Evolutionary conservation across 2,797 vertebrate species (phyloP).

Genomic region (Clamator glandarius): DNA sequence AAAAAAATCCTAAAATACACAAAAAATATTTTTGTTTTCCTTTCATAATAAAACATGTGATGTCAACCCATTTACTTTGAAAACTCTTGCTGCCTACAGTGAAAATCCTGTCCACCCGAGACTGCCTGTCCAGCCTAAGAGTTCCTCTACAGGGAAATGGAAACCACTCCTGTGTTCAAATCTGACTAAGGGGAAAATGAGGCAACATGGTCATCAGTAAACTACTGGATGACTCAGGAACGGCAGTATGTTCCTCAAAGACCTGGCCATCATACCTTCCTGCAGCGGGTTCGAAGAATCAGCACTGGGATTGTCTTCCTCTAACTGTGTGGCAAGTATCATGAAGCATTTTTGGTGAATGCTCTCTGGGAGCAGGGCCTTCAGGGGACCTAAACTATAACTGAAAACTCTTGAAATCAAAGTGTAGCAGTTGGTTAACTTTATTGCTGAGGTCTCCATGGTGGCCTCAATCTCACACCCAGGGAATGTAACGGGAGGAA

Average conservation of each 20-base stretch:
- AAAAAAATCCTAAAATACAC: constrained; percentile 70
- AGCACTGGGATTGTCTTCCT: background rate
- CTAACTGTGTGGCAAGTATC: background rate
- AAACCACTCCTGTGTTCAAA: background rate
- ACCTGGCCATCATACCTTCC: background rate
- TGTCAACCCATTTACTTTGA: constrained; percentile 59
- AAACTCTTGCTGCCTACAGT: constrained; percentile 20
- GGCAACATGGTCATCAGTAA: background rate
- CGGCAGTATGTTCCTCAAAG: background rate
- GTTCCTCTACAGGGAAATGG: background rate
- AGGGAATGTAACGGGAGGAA: background rate
- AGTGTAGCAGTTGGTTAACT: background rate
- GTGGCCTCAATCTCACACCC: background rate
- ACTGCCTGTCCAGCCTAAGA: background rate
- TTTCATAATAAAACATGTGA: constrained; percentile 70
- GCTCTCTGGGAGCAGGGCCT: background rate
- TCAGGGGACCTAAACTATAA: background rate
- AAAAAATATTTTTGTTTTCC: constrained; percentile 67
- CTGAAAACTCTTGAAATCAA: background rate
- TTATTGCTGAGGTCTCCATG: background rate
- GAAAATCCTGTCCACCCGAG: background rate
- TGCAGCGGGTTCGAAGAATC: background rate
- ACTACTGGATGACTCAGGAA: background rate
- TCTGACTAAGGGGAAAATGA: background rate
- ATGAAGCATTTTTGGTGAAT: background rate